phyloP scores from a whole-genome alignment of 2,888 invertebrate species.

The Lochmaea capreae region DNA sequence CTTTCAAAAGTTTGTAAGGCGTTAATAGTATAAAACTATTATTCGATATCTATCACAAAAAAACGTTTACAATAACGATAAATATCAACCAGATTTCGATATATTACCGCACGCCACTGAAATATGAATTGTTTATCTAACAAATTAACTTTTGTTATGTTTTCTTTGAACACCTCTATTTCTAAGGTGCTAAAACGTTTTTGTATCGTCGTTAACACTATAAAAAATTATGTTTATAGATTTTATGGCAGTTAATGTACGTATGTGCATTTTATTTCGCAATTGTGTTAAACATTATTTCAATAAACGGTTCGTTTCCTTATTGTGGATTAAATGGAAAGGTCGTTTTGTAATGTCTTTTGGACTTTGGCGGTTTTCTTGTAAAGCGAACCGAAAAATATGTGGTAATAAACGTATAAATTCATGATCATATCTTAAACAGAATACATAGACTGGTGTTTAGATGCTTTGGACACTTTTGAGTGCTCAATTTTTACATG shows the following conservation, averaged over 20 bases:
- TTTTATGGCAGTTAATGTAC: constrained; percentile 52
- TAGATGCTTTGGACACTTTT: too few species aligned
- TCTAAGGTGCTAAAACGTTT: constrained; percentile 54
- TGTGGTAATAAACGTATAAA: not conserved
- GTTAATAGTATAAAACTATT: too few species aligned
- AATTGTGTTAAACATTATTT: constrained; percentile 42
- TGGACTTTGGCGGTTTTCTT: not conserved
- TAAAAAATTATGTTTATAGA: constrained; percentile 47
- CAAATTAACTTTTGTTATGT: constrained; percentile 39
- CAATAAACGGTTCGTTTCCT: constrained; percentile 34
- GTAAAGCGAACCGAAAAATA: not conserved
- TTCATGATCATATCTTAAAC: not conserved
- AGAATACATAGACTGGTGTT: too few species aligned
- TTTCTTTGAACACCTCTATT: constrained; percentile 40
- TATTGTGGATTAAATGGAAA: constrained; percentile 13
- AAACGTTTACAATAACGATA: not conserved
- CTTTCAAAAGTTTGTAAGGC: too few species aligned
- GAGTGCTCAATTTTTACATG: too few species aligned
- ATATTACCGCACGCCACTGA: not conserved
- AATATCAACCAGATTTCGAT: not conserved
- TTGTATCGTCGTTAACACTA: constrained; percentile 44
- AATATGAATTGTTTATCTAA: constrained; percentile 37
- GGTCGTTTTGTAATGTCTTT: not conserved
- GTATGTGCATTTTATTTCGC: constrained; percentile 47
- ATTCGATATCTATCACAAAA: too few species aligned